Evolutionary conservation across 2,113 vertebrate species (phyloP), one percentile per base, ranked within the genome.

Genomic region (Ancistrus triradiatus): DNA sequence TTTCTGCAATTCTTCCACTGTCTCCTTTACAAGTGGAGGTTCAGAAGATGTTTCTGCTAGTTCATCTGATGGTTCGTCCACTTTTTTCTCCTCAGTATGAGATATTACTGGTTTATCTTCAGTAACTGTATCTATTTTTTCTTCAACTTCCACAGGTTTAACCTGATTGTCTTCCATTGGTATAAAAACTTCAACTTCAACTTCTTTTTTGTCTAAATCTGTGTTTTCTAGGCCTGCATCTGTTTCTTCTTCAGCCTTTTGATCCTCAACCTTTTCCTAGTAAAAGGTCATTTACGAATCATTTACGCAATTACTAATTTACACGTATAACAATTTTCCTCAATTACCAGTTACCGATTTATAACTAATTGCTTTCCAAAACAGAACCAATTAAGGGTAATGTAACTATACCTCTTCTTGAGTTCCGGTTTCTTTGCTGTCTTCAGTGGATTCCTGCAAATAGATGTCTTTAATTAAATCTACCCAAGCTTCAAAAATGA

Each of bases 211-310:
- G 49, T 40, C 71, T 72, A 51, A 24, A 65, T 40, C 25, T 3
- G 74, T 46, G 28, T 63, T 62, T 6, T 73, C 73, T 17, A 53
- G 58, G 53, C 73, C 68, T 59, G 19, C 57, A 46, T 78, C 73
- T 56, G 49, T 50, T 40, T 24, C 47, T 68, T 74, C 61, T 31
- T 60, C 67, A 59, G 42, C 11, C 27, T 56, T 60, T 17, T 69
- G 59, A 51, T 77, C 80, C 42, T 76, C 63, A 63, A 1, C 44
- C 40, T 78, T 70, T 63, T 80, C 81, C 87, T 88, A 47, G n/a
- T 4, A 53, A 79, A 63, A 74, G 10, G 73, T 48, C 27, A 31
- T 31, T 31, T 31, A 4, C 7, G n/a, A n/a, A 31, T 31, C 7
- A 31, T 31, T 31, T 31, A 31, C 7, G 27, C 27, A 31, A n/a